Evolutionary conservation across 2,797 vertebrate species (phyloP).

Genomic region (Artibeus lituratus): DNA sequence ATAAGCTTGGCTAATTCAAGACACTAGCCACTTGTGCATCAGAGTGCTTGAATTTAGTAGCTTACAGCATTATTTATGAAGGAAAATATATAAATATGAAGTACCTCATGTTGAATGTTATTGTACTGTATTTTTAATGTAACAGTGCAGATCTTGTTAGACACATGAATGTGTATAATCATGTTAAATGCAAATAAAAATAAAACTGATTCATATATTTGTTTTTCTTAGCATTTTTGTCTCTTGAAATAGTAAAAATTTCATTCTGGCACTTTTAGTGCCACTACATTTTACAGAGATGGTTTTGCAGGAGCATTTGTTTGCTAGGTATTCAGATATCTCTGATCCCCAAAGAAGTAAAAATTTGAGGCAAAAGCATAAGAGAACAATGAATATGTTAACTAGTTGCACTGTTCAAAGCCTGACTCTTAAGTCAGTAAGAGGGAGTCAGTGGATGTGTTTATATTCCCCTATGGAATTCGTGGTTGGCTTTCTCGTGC

Average conservation of each 20-base stretch:
- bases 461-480: slow-evolving; percentile 68
- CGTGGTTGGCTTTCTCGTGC: slow-evolving; percentile 69
- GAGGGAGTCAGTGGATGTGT: slow-evolving; percentile 62
- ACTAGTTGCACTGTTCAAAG: slow-evolving; percentile 73
- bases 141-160: slow-evolving; percentile 90
- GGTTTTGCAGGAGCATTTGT: slow-evolving; percentile 65
- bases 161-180: slow-evolving; percentile 94
- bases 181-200: slow-evolving; percentile 86
- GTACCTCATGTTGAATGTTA: slow-evolving; percentile 88
- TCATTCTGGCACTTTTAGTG: slow-evolving; percentile 37
- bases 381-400: slow-evolving; percentile 76
- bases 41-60: slow-evolving; percentile 80
- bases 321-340: slow-evolving; percentile 69
- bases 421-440: slow-evolving; percentile 65
- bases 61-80: slow-evolving; percentile 85
- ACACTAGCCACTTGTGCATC: slow-evolving; percentile 71
- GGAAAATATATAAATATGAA: slow-evolving; percentile 84
- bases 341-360: slow-evolving; percentile 73
- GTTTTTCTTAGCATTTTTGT: slow-evolving; percentile 76
- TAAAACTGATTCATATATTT: slow-evolving; percentile 85
- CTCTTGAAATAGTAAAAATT: slow-evolving; percentile 56
- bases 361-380: slow-evolving; percentile 68
- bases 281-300: slow-evolving; percentile 45
- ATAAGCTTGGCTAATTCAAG: slow-evolving; percentile 79
- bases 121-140: slow-evolving; percentile 91